These are phyloP conservation scores for Dicaeum eximium DNA, from an alignment of 2,113 vertebrate species.

Conservation along the genomic window DNA sequence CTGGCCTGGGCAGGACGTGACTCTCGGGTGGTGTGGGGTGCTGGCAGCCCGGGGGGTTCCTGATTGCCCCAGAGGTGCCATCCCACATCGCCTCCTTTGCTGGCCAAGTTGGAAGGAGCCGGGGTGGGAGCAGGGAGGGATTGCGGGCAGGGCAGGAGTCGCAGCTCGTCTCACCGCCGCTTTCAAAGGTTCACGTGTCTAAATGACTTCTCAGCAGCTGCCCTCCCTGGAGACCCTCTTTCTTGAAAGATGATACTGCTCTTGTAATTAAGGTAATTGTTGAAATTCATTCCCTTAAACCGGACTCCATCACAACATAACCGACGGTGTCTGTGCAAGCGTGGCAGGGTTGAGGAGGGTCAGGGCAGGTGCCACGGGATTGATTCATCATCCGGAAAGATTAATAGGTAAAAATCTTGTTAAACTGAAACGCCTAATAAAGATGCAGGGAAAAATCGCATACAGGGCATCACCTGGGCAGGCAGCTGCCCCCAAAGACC, in stretches of 20 bases:
- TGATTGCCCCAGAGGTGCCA: rapidly evolving
- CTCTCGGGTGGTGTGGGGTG: rapidly evolving
- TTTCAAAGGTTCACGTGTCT: background rate
- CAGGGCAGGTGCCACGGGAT: background rate
- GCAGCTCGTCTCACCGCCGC: background rate
- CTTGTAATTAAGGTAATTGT: constrained; percentile 56
- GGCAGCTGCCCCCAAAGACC: background rate
- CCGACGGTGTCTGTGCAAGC: background rate
- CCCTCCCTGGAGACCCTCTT: constrained; percentile 1
- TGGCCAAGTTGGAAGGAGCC: background rate
- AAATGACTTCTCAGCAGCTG: constrained; percentile 15
- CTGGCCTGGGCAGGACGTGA: background rate
- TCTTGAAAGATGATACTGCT: constrained; percentile 32
- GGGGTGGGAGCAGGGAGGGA: rapidly evolving
- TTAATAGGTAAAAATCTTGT: constrained; percentile 16
- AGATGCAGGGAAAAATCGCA: background rate
- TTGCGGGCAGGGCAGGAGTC: background rate
- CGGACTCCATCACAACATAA: background rate
- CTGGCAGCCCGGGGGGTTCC: background rate
- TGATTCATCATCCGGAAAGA: background rate
- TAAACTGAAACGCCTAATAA: constrained; percentile 2
- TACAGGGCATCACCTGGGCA: background rate
- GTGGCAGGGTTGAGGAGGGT: background rate
- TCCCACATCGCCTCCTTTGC: rapidly evolving
- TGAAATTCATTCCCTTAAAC: constrained; percentile 35